Evolutionary conservation across 1,140 invertebrate species (phyloP), one percentile per base, ranked within the genome.

Genomic region (Aphis craccivora): DNA sequence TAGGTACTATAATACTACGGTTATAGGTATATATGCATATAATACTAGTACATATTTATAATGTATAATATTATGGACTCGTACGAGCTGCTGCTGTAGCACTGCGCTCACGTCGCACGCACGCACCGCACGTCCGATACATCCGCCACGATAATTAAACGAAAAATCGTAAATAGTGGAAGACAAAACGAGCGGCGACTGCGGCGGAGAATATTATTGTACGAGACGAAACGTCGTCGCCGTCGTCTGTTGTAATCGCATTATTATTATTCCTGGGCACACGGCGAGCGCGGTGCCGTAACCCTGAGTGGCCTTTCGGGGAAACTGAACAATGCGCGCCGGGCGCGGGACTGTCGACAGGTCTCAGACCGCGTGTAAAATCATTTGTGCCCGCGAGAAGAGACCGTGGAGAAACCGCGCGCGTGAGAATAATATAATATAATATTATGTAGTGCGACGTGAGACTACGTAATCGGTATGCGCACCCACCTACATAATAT

Each of bases 81-180:
- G 60, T 20, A n/a, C 60, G 60, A 67, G 60, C 60, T 67, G 60
- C 60, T 67, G 60, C 60, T n/a, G n/a, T 3, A n/a, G 1, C 25
- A 67, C 60, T 67, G 60, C 14, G n/a, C 30, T n/a, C 60, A 1
- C 60, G 18, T n/a, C n/a, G 60, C 53, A 53, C 53, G 53, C 60
- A 91, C 67, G 90, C 55, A n/a, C 86, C 86, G 40, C 67, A 83
- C 91, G 45, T 48, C 91, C 67, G 40, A 84, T 7, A 53, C 91
- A 84, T 92, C 91, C 91, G 91, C 45, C 67, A 22, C 91, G 91
- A 84, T 92, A 92, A 92, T 92, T 92, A 92, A 92, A 92, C 51
- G 30, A 81, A 91, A 91, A 91, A 91, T 91, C 90, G 43, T 91
- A 91, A 91, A 91, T 91, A 67, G 40, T 23, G 43, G 25, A 43